Conservation (phyloP, 2,888 invertebrate species). For the Latheticus oryzae region DNA sequence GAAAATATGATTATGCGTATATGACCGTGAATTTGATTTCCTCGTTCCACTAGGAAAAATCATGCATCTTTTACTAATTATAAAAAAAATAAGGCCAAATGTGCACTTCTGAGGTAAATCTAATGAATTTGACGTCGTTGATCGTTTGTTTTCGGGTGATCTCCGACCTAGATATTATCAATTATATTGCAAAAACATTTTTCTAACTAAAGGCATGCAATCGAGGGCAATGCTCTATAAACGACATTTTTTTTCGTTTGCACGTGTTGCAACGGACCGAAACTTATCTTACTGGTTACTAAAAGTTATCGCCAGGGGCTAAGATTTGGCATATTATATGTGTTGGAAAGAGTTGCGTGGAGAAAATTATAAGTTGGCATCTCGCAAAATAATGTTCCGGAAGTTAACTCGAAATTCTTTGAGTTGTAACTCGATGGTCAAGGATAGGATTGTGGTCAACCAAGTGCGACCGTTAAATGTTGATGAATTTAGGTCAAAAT, state of each 20-base stretch:
- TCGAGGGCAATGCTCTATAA: constrained; percentile 12
- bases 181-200: constrained; percentile 8
- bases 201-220: constrained; percentile 19
- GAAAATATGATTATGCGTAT: constrained; percentile 41
- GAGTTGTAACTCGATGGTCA: constrained; percentile 10
- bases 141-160: no score
- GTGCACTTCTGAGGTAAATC: constrained; percentile 4
- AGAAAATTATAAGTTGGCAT: no score
- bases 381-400: constrained; percentile 21
- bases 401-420: constrained; percentile 19
- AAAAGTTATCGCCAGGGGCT: constrained; percentile 7
- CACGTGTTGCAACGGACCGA: constrained; percentile 7
- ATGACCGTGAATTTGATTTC: constrained; percentile 40
- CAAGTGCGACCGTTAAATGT: constrained; percentile 11
- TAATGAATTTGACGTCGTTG: no score
- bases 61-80: no score
- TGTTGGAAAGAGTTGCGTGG: no score
- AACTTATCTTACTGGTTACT: constrained; percentile 6
- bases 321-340: no score
- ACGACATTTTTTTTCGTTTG: constrained; percentile 12
- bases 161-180: constrained; percentile 3
- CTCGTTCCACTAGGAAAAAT: no score
- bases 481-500: constrained; percentile 20
- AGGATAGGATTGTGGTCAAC: constrained; percentile 17
- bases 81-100: background rate